These are phyloP conservation scores for Myotis myotis DNA, from an alignment of 2,797 vertebrate genomes.

Conservation along the genomic window DNA sequence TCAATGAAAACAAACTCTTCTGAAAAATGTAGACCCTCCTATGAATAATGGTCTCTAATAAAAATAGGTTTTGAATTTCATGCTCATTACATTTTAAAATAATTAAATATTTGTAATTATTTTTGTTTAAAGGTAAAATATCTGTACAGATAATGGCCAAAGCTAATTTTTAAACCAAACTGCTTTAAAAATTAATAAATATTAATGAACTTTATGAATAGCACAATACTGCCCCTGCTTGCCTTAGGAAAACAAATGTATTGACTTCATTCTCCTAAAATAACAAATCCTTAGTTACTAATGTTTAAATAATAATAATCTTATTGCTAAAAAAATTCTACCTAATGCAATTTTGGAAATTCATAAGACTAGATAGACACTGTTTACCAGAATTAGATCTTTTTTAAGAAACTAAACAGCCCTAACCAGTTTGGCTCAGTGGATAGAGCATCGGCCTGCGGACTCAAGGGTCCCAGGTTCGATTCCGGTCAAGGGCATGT, in stretches of 20 bases:
- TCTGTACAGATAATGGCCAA: constrained; percentile 58
- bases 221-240: constrained; percentile 64
- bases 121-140: constrained; percentile 74
- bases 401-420: constrained; percentile 39
- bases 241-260: constrained; percentile 62
- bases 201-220: constrained; percentile 67
- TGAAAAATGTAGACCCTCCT: constrained; percentile 35
- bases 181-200: constrained; percentile 70
- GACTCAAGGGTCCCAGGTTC: too few relatives aligned
- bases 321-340: constrained; percentile 62
- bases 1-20: constrained; percentile 61
- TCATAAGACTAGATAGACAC: constrained; percentile 49
- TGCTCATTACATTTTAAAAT: constrained; percentile 70
- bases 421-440: too few relatives aligned
- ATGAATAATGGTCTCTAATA: constrained; percentile 49
- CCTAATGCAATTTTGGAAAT: constrained; percentile 54
- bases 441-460: too few relatives aligned
- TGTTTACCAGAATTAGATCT: constrained; percentile 49
- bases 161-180: constrained; percentile 47
- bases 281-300: constrained; percentile 62
- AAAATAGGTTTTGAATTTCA: constrained; percentile 57
- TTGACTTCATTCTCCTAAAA: constrained; percentile 70
- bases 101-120: constrained; percentile 65
- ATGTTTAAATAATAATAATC: constrained; percentile 73
- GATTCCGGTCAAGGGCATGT: too few relatives aligned